Base-by-base conservation (phyloP, 2,888 invertebrate genomes). In the Leucophenga montana region DNA sequence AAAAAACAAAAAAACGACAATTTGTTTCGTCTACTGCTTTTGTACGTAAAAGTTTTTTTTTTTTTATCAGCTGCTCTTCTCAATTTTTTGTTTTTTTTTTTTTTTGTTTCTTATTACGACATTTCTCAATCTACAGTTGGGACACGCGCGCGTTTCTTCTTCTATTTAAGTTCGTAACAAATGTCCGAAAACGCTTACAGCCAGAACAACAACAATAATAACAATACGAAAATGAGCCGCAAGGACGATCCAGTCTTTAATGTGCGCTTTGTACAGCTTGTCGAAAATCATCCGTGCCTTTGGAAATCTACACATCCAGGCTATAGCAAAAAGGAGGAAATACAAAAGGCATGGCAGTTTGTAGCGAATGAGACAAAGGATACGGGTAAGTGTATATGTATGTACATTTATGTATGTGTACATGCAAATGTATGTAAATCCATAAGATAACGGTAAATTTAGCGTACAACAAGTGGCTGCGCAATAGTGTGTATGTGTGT, bases 171-270 rank as follows among this genome's bases (percentile, higher is more conserved):
- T 18, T 39, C 11, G 9, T 11, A 39, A 39, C 50, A 50, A 50
- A 50, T 69, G 65, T 48, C 14, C 50, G 39, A 39, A 11, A 33
- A 50, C 27, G 66, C 20, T 48, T 14, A 27, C 44, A 27, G 64
- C 22, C 14, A 18, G 3, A 39, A 50, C 64, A 50, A 61, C 70
- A 27, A 56, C 31, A 31, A 39, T 18, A 39, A 59, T 65, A 71
- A 64, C 46, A 72, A 69, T 65, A 67, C 54, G 50, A 68, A 72
- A 72, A 87, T 86, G 83, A 83, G 82, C 39, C 87, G 87, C 76
- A 86, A 86, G 85, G 86, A 86, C 75, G 86, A 86, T 87, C 86
- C 86, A 72, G 86, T 86, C 62, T 86, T 86, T 75, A 86, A 86
- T 81, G 86, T 86, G 67, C 84, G 85, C 71, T 86, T 86, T 71